A percentile compares a stretch with the other conserved stretches of the same genome.
These are phyloP conservation scores for Parnassius smintheus DNA, from an alignment of 2,888 invertebrate species.

Conservation along the genomic window DNA sequence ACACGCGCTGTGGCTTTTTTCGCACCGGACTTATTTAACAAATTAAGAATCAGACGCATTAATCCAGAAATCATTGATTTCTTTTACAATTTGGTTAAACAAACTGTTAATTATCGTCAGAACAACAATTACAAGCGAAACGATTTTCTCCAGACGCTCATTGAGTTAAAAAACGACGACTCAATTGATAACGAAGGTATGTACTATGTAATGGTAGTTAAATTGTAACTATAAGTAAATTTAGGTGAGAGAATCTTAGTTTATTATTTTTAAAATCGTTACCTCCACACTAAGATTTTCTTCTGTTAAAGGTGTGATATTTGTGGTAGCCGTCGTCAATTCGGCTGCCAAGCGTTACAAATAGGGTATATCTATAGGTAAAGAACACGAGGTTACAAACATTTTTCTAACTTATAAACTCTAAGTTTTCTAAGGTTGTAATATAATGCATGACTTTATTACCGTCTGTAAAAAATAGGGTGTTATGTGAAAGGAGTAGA, in stretches of 20 bases:
- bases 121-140: slow-evolving; percentile 59
- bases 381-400: no score
- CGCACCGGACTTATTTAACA: slow-evolving; percentile 62
- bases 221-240: no score
- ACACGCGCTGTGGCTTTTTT: slow-evolving; percentile 67
- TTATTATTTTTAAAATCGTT: not conserved
- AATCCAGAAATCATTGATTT: slow-evolving; percentile 61
- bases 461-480: no score
- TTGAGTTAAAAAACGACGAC: slow-evolving; percentile 68
- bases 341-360: no score
- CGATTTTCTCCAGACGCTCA: slow-evolving; percentile 79
- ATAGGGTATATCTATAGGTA: no score
- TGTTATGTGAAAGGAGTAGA: no score
- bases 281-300: no score
- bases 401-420: no score
- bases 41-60: slow-evolving; percentile 60
- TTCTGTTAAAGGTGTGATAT: no score
- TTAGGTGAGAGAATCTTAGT: not conserved
- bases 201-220: not conserved
- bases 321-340: no score
- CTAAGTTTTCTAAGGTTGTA: no score
- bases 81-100: slow-evolving; percentile 62
- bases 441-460: no score
- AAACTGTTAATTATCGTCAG: slow-evolving; percentile 61
- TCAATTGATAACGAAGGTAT: slow-evolving; percentile 50